phyloP scores from a whole-genome alignment of 2,888 invertebrate species.

The Lutraria lutraria region DNA sequence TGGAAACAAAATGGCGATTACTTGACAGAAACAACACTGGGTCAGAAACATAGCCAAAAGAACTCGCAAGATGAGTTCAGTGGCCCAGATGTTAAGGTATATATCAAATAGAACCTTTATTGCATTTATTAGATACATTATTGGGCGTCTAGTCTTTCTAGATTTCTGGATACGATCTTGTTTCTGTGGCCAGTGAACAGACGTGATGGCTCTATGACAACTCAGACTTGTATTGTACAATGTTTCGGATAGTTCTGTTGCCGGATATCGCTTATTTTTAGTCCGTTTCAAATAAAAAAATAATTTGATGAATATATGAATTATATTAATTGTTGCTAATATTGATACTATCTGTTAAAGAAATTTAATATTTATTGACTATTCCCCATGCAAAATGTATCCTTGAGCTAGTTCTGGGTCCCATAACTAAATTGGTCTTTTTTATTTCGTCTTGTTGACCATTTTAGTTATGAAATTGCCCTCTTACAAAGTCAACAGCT shows the following conservation, averaged over 20 bases:
- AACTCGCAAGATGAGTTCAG: slow-evolving; percentile 79
- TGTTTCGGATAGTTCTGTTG: not conserved
- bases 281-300: not conserved
- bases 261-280: slow-evolving; percentile 26
- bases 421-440: no score
- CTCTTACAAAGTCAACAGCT: no score
- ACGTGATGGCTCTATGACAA: slow-evolving; percentile 50
- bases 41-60: slow-evolving; percentile 70
- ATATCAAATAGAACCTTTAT: slow-evolving; percentile 20
- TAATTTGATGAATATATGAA: no score
- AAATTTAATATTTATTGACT: no score
- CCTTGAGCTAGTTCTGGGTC: no score
- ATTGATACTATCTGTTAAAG: no score
- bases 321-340: no score
- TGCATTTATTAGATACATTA: not conserved
- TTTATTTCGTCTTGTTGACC: no score
- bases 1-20: slow-evolving; percentile 76
- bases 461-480: no score
- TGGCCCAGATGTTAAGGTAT: slow-evolving; percentile 79
- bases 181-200: slow-evolving; percentile 12
- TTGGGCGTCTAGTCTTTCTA: not conserved
- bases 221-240: slow-evolving; percentile 32
- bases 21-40: slow-evolving; percentile 71
- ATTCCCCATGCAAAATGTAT: no score
- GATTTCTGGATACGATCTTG: not conserved